phyloP scores from a whole-genome alignment of 2,888 invertebrate species.

The Gymnosoma rotundatum region DNA sequence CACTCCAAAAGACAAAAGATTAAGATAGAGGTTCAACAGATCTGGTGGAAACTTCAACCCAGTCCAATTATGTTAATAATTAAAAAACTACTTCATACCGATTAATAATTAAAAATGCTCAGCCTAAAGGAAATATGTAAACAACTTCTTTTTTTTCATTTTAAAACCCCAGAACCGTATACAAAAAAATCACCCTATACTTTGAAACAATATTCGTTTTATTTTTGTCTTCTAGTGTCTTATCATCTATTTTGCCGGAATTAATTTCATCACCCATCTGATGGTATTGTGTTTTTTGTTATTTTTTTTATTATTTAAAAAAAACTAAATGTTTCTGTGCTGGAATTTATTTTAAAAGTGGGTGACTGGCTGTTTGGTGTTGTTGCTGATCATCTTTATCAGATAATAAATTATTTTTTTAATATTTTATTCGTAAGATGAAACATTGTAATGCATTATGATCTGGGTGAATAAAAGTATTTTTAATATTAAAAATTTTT shows the following conservation, averaged over 20 bases:
- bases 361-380: slow-evolving; percentile 24
- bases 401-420: slow-evolving; percentile 24
- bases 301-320: background rate
- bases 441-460: slow-evolving; percentile 6
- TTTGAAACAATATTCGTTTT: background rate
- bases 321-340: slow-evolving; percentile 4
- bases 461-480: slow-evolving; percentile 33
- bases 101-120: no score
- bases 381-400: background rate
- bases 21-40: no score
- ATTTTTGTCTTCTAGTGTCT: slow-evolving; percentile 24
- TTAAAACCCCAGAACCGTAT: background rate
- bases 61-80: no score
- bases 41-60: no score
- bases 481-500: background rate
- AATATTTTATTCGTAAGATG: slow-evolving; percentile 32
- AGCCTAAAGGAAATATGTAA: no score
- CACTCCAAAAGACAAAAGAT: no score
- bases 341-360: slow-evolving; percentile 30
- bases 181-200: slow-evolving; percentile 9
- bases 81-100: no score
- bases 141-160: background rate
- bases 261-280: slow-evolving; percentile 59
- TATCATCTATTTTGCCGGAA: slow-evolving; percentile 41
- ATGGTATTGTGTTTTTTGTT: background rate